Base-by-base conservation (phyloP, 53 echinoderm and acorn worm species). In the Paracentrotus lividus region DNA sequence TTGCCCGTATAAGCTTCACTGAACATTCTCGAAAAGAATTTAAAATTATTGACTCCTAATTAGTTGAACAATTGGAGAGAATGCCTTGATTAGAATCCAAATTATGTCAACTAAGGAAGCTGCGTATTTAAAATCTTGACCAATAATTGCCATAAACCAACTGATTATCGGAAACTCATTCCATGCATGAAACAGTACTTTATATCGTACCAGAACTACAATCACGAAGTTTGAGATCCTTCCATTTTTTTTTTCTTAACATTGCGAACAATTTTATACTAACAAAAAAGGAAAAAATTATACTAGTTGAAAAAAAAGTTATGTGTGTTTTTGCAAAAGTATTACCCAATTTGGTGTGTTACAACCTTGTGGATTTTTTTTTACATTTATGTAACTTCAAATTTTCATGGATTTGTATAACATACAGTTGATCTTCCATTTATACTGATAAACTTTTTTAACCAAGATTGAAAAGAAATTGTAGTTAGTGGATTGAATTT, bases 331-430 rank as follows among this genome's bases (percentile, higher is more conserved):
- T 86, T 86, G 86, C 86, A 56, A 86, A 34, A 86, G 56, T 86
- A 86, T 86, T 86, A 86, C 56, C 86, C 56, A 55, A 55, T 86
- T 86, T 86, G 86, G 81, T 81, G 81, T 81, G 81, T 81, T 81
- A 40, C 38, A 81, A 81, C 81, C 47, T 81, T 86, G 54, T 55
- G 56, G 56, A 20, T 32, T 86, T 86, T 84, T 77, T 86, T 86
- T 54, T 86, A 86, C 86, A 56, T 34, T 56, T 86, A 56, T 86
- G 18, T 86, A 86, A 86, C 86, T 86, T 53, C 77, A 77, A 85
- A 49, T 33, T 86, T 86, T 34, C 15, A 86, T 53, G 32, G 56
- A 86, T 56, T 56, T 86, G 86, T 86, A 86, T 56, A 55, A 52
- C 33, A 33, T 45, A 45, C 18, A 20, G 7, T 44, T 85, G 86